A percentile compares a stretch with the other conserved stretches of the same genome.
Evolutionary conservation across 2,888 invertebrate genomes (phyloP).

Genomic region (Taphrorychus bicolor): DNA sequence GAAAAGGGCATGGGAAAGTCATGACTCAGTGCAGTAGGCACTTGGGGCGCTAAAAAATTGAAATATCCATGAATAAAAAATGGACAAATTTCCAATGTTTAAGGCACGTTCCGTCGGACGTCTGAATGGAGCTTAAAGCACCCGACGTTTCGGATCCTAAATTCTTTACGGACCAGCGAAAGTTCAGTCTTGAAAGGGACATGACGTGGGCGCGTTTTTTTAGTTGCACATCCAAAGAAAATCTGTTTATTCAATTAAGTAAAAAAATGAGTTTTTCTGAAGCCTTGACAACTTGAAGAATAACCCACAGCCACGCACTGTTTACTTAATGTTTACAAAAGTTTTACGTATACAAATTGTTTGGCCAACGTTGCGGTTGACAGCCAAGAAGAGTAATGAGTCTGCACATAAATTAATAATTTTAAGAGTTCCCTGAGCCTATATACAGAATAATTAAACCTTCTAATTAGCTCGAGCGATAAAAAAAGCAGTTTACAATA

Average conservation of each 20-base stretch:
- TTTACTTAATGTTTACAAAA: not conserved
- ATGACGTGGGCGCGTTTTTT: too few relatives aligned
- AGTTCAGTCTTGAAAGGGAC: not conserved
- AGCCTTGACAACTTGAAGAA: not conserved
- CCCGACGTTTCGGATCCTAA: not conserved
- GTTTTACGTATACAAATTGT: not conserved
- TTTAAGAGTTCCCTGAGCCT: not conserved
- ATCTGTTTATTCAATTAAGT: too few relatives aligned
- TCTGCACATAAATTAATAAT: not conserved
- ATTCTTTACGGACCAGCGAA: not conserved
- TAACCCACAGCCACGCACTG: not conserved
- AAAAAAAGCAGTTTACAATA: too few relatives aligned
- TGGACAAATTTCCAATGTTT: conserved; percentile 10
- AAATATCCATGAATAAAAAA: conserved; percentile 15
- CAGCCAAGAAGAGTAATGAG: not conserved
- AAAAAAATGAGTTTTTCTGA: not conserved
- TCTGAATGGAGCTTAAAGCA: not conserved
- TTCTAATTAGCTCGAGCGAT: not conserved
- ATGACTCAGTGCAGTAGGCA: conserved; percentile 21
- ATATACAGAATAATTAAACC: not conserved
- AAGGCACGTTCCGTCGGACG: conserved; percentile 4
- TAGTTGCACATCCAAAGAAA: too few relatives aligned
- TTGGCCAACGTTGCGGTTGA: not conserved
- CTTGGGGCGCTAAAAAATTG: conserved; percentile 16
- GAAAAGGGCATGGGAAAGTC: conserved; percentile 3